Evolutionary conservation across 2,113 vertebrate species (phyloP), one percentile per base, ranked within the genome.

Genomic region (Mirza zaza): DNA sequence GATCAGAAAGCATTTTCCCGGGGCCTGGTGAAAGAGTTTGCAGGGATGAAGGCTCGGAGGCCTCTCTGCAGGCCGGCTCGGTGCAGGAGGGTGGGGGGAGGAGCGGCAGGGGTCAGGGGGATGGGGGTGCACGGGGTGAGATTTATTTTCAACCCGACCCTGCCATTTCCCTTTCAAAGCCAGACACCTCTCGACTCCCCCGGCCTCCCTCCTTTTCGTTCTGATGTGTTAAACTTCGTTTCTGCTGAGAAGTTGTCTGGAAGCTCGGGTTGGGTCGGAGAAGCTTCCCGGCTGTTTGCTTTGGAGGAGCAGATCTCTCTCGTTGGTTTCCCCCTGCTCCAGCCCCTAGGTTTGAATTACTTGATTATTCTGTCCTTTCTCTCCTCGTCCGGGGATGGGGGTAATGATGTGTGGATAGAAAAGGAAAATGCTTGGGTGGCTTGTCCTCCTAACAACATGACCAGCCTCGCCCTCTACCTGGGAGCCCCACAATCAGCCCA

Each of bases 1-100:
- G 99, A 99, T 99, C 99, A 99, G 98, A 98, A 98, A 98, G 98
- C 98, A 98, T 99, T 99, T 99, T 99, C 99, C 99, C 98, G 98
- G 98, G 98, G 98, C 98, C 98, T 98, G 96, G 98, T 98, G 98
- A 98, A 98, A 98, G 98, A 98, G 98, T 98, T 98, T 98, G 98
- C 97, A 97, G 97, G 98, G 98, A 98, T 97, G 98, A 97, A 97
- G 97, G 95, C 98, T 95, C 96, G 96, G 97, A 97, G 97, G 97
- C 98, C 97, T 95, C 94, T 48, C 48, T 48, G 48, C 48, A 48
- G 48, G 48, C 48, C 10, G 48, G 48, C 48, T 48, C 48, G 2
- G 48, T 48, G 48, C 48, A 0, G 48, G 48, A 10, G 48, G 48
- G 48, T 8, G 48, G 10, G 48, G 48, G 48, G 48, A 11, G 48